Conservation (phyloP, 2,113 vertebrate species). For the Alces alces region DNA sequence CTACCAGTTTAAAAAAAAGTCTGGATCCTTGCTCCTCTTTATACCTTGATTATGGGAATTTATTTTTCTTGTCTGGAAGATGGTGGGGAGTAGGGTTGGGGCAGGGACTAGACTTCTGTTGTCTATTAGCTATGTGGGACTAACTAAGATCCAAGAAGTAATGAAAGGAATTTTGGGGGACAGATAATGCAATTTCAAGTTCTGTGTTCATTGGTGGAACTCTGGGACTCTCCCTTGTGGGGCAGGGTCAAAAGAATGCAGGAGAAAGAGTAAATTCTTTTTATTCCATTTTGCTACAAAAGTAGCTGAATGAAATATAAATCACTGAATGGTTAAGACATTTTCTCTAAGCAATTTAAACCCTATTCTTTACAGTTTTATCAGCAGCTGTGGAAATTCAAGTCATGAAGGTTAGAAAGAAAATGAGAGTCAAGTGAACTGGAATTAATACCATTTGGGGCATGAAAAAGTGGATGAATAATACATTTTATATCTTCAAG, state of each 20-base stretch:
- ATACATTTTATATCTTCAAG: neutral
- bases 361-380: neutral
- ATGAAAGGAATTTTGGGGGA: neutral
- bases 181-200: slow-evolving; percentile 54
- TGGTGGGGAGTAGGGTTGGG: too few species aligned
- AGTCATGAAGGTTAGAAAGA: neutral
- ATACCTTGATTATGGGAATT: neutral
- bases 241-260: slow-evolving; percentile 63
- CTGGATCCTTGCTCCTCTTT: neutral
- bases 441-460: neutral
- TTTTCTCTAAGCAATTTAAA: slow-evolving; percentile 42
- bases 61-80: neutral
- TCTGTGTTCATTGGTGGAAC: slow-evolving; percentile 45
- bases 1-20: neutral
- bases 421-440: neutral
- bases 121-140: neutral
- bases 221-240: neutral
- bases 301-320: slow-evolving; percentile 54
- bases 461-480: neutral
- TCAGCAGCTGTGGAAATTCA: neutral
- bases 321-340: slow-evolving; percentile 60
- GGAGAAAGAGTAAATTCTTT: slow-evolving; percentile 79
- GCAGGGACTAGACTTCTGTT: neutral
- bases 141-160: neutral
- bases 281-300: slow-evolving; percentile 69